Evolutionary conservation across 2,888 invertebrate genomes (phyloP).

Genomic region (Netelia fuscicornis): DNA sequence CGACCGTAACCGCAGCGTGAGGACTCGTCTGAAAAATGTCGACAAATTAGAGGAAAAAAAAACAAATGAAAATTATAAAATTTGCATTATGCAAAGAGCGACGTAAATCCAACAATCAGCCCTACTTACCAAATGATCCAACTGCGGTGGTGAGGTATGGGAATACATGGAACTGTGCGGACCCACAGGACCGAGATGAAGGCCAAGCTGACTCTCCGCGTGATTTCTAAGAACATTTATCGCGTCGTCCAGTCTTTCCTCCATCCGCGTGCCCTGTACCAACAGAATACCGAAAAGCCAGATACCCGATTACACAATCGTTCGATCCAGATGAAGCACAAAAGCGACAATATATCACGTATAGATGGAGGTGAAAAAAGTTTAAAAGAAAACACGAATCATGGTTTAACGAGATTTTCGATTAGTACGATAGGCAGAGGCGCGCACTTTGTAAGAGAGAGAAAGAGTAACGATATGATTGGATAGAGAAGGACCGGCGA

Average conservation of each 20-base stretch:
- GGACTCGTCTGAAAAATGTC: conserved; percentile 82
- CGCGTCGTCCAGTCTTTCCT: conserved; percentile 97
- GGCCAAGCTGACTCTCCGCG: conserved; percentile 92
- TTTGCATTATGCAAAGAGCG: not conserved
- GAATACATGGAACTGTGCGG: conserved; percentile 86
- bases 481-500: conserved; percentile 7
- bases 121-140: conserved; percentile 85
- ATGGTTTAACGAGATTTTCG: conserved; percentile 10
- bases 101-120: not conserved
- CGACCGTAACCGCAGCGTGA: conserved; percentile 84
- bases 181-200: conserved; percentile 83
- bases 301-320: conserved; percentile 79
- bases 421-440: conserved; percentile 29
- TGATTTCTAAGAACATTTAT: conserved; percentile 97
- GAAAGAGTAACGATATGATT: conserved; percentile 6
- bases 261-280: conserved; percentile 95
- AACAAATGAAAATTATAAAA: not conserved
- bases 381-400: not conserved
- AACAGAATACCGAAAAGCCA: conserved; percentile 81
- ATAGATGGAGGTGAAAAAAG: conserved; percentile 31
- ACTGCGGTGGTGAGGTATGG: conserved; percentile 87
- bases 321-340: conserved; percentile 55
- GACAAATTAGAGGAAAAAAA: not conserved
- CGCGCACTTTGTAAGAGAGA: not conserved
- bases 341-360: conserved; percentile 63